These are phyloP conservation scores for Pandemis corylana DNA, from an alignment of 2,888 invertebrate species.

Conservation along the genomic window DNA sequence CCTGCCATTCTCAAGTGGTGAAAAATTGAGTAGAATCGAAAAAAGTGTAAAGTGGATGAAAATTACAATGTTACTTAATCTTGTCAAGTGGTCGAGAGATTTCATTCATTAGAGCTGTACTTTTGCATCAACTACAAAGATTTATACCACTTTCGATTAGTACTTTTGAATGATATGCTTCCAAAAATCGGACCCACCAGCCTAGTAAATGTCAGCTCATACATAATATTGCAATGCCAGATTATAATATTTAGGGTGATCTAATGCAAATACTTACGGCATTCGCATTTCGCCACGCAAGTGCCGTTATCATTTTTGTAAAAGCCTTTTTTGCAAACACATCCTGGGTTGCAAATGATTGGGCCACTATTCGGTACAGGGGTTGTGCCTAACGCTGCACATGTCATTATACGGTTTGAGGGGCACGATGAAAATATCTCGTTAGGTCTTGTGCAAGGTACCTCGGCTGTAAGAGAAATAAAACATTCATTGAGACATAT, in stretches of 20 bases:
- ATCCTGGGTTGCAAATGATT: conserved; percentile 18
- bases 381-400: conserved; percentile 4
- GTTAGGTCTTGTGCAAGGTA: conserved; percentile 19
- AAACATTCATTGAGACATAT: not conserved
- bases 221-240: not conserved
- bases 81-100: too few species aligned
- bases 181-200: too few species aligned
- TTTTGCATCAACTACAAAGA: too few species aligned
- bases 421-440: conserved; percentile 23
- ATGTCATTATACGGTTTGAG: conserved; percentile 18
- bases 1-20: too few species aligned
- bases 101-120: too few species aligned
- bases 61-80: too few species aligned
- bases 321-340: conserved; percentile 25
- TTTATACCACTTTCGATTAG: too few species aligned
- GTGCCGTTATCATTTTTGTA: conserved; percentile 21
- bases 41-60: not conserved
- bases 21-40: too few species aligned
- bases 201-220: too few species aligned
- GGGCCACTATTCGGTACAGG: not conserved
- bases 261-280: conserved; percentile 19
- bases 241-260: not conserved
- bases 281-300: conserved; percentile 21
- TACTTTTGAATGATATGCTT: too few species aligned
- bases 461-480: not conserved